phyloP scores from a whole-genome alignment of 2,888 invertebrate species.

The Dicyrtoma fusca region DNA sequence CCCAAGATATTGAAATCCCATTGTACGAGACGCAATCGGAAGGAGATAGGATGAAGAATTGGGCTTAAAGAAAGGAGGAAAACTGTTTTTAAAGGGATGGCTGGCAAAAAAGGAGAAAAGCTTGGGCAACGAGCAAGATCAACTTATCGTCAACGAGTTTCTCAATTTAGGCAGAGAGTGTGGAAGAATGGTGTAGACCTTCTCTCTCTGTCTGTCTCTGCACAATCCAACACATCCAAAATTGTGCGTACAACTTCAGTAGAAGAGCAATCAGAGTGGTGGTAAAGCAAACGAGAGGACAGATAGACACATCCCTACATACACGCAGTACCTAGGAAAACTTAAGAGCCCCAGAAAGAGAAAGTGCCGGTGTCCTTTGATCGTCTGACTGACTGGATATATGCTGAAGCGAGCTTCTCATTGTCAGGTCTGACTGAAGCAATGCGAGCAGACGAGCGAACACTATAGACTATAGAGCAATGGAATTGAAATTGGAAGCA shows the following conservation, averaged over 20 bases:
- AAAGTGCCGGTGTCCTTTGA: slow-evolving; percentile 5
- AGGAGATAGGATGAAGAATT: background rate
- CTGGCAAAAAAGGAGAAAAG: background rate
- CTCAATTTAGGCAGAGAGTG: too few species aligned
- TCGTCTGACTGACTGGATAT: background rate
- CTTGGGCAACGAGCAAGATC: background rate
- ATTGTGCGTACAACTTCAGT: too few species aligned
- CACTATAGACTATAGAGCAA: background rate
- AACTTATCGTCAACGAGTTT: too few species aligned
- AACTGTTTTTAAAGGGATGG: background rate
- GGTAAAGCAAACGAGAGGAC: background rate
- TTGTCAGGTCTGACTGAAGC: too few species aligned
- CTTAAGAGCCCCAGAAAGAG: background rate
- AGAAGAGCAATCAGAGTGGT: background rate
- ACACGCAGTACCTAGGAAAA: background rate
- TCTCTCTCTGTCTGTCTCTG: slow-evolving; percentile 7
- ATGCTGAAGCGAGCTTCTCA: background rate
- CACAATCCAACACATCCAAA: background rate
- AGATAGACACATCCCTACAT: background rate
- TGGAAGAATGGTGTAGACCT: too few species aligned
- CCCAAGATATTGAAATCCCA: too few species aligned
- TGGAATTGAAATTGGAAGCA: slow-evolving; percentile 6
- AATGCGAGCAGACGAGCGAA: too few species aligned
- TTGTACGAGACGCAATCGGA: too few species aligned
- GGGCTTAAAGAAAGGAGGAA: background rate